Base-by-base conservation (phyloP, 2,888 invertebrate genomes). In the Ormyrus labotus region DNA sequence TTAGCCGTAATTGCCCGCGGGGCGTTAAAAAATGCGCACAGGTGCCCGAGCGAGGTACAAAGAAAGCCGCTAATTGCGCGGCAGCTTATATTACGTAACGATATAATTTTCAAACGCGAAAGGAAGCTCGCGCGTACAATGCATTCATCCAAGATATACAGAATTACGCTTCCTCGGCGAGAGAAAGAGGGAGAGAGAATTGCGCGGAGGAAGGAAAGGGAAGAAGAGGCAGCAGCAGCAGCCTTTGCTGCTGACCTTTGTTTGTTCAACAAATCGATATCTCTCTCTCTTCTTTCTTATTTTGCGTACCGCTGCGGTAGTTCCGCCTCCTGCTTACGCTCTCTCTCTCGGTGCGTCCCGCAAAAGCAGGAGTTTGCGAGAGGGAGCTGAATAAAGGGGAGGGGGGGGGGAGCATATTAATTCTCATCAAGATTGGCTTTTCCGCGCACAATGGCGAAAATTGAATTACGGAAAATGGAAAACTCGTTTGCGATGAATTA, bases 401-500 rank as follows among this genome's bases (percentile, higher is more conserved):
- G 19, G 10, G 13, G 13, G 73, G 53, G 2, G 19, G 10, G 51
- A 19, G 19, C 60, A 34, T 4, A 65, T 78, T 65, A 61, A 77
- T 64, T 70, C 13, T 64, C 64, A 64, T 57, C 53, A 64, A 70
- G 57, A 70, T 70, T 57, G 50, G 45, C 57, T 58, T 58, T 65
- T 45, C 47, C 45, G 47, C 45, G 61, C 5, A 65, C 19, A 68
- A 68, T 65, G 19, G 51, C 2, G 53, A 61, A 72, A 72, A 45
- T 65, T 64, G 48, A 65, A 57, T 67, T 19, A 67, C n/a, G 60
- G 51, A 63, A 55, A 78, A 68, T 78, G 60, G 55, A 73, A 63
- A 73, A 63, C 50, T n/a, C 11, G 58, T 58, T 48, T 65, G 34
- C 69, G 55, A 68, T 19, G 48, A 4, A 34, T 34, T 4, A 4